phyloP scores from a whole-genome alignment of 2,113 vertebrate genomes.

The Leptocoma aspasia region DNA sequence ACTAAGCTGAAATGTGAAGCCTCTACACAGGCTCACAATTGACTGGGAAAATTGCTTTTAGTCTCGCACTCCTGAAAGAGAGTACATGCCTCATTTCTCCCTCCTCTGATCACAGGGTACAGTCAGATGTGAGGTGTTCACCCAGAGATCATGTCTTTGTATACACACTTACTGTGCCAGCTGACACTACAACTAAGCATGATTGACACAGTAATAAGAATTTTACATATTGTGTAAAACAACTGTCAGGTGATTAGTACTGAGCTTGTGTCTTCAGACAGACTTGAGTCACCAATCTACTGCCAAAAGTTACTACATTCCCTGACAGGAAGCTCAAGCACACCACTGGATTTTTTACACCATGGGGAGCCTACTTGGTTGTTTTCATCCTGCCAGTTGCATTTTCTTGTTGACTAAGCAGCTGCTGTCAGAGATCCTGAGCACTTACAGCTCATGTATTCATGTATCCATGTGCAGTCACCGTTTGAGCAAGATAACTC shows the following conservation, averaged over 20 bases:
- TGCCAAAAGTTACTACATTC: neutral
- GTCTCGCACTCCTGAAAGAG: neutral
- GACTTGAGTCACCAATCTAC: neutral
- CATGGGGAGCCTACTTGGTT: neutral
- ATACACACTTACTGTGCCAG: neutral
- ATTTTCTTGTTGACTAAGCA: neutral
- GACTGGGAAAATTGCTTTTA: neutral
- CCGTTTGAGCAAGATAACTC: fast-evolving
- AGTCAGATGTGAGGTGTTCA: neutral
- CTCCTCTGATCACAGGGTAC: neutral
- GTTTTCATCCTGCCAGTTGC: neutral
- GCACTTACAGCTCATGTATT: neutral
- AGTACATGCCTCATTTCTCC: neutral
- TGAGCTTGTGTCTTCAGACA: neutral
- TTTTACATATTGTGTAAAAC: neutral
- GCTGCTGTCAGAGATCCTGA: neutral
- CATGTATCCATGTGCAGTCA: neutral
- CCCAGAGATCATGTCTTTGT: neutral
- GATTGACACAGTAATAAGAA: neutral
- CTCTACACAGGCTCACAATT: neutral
- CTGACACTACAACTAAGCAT: neutral
- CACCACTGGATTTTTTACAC: neutral
- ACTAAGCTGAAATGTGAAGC: neutral
- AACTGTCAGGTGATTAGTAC: neutral
- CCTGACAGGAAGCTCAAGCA: neutral